Base-by-base conservation (phyloP, 2,888 invertebrate species). In the Dicyrtoma fusca region DNA sequence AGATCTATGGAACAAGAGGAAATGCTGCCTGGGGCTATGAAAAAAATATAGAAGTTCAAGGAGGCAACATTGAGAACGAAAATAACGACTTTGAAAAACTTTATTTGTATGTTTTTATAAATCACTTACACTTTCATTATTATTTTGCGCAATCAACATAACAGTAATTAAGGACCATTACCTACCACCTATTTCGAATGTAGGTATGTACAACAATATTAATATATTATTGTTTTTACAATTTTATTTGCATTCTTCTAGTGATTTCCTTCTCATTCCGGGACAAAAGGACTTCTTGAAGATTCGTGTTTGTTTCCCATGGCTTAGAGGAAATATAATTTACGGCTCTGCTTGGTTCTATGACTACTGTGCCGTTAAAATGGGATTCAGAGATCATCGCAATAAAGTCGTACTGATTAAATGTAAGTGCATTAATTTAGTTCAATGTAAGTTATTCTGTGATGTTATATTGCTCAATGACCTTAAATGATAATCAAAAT, bases 271-370 rank as follows among this genome's bases (percentile, higher is more conserved):
- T 26, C 23, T 59, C 25, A 25, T 26, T n/a, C 59, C 59, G 1
- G 14, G 25, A 1, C 34, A 34, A 34, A 25, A 25, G 14, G 26
- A 59, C 13, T 23, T 21, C 26, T 5, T 59, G 25, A 26, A 23
- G 3, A 11, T 59, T 4, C 23, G 59, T 8, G 34, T 59, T 25
- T 59, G 59, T 25, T 59, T 59, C 26, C 59, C 59, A 21, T 59
- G 59, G 59, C 59, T 59, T 10, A 25, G 26, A 17, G 59, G 59
- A 5, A 59, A 26, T n/a, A 26, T 59, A 23, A 59, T 59, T 26
- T 59, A 59, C 26, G 59, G 59, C 26, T 59, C 59, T 1, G 26
- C 59, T 59, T 59, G 59, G 59, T 59, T 59, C 23, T 59, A 59
- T 26, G 59, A 59, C 17, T 59, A 59, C 17, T 59, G 59, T 23